phyloP scores from a whole-genome alignment of 2,113 vertebrate genomes.

The Brachypteracias leptosomus region DNA sequence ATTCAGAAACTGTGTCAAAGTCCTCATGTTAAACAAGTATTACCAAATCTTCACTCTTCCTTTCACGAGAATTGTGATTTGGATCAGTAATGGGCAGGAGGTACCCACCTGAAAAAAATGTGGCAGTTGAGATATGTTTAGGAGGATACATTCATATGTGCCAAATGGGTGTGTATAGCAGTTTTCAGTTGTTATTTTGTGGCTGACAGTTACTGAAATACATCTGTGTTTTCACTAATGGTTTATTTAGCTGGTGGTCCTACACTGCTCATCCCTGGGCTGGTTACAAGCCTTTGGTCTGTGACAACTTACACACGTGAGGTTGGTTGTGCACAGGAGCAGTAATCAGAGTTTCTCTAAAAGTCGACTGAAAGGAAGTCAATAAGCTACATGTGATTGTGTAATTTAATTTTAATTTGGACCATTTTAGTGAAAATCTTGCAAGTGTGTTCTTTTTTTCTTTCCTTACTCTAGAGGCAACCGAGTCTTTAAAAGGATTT shows the following conservation, averaged over 20 bases:
- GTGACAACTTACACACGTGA: neutral
- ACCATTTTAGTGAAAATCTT: neutral
- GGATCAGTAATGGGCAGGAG: neutral
- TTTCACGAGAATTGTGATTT: neutral
- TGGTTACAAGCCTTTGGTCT: neutral
- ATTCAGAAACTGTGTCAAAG: neutral
- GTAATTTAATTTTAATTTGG: neutral
- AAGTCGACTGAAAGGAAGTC: neutral
- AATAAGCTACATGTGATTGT: neutral
- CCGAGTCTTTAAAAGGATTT: neutral
- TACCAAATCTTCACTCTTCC: neutral
- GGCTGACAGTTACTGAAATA: neutral
- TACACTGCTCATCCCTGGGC: neutral
- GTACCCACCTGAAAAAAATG: neutral
- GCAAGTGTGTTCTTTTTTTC: accelerated
- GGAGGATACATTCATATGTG: neutral
- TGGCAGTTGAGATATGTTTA: neutral
- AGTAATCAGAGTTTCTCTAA: neutral
- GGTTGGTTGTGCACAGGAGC: neutral
- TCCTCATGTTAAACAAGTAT: neutral
- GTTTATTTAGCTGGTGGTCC: neutral
- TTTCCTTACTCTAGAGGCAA: neutral
- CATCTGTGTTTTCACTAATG: neutral
- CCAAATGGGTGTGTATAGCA: neutral
- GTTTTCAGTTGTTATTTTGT: neutral